Evolutionary conservation across 2,113 vertebrate genomes (phyloP), one percentile per base, ranked within the genome.

Genomic region (Malaclemys terrapin): DNA sequence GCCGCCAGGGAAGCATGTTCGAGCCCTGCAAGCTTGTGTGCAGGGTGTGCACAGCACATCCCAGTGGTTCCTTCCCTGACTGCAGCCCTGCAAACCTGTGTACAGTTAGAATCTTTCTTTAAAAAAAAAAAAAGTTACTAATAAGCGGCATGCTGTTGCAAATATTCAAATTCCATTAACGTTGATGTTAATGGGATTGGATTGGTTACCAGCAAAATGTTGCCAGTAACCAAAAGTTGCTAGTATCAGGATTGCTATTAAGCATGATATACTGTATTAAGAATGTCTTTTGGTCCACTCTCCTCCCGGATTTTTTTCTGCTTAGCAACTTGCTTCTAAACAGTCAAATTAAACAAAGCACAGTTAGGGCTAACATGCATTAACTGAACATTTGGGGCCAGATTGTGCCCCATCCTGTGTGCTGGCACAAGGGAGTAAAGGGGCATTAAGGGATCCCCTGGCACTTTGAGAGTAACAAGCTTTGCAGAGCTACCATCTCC

Each of bases 401-500:
- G 85, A 89, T 29, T 69, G 50, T 85, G 59, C 88, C 47, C 35
- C 56, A 45, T 82, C 9, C 53, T 56, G 52, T 42, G 47, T 56
- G 2, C 38, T 7, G 49, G 9, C 16, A 13, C 6, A 24, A 93
- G 5, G 57, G 13, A 82, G 92, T 16, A 69, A 82, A 94, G 62
- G 69, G 75, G 65, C 59, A 62, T 72, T 82, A n/a, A 0, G 24
- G 54, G 6, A 22, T 20, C 79, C 53, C 79, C 45, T n/a, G 11
- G 2, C 80, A 38, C 11, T 52, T 29, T 2, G 49, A 27, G 59
- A 75, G 89, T 84, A 92, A 84, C 86, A 87, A 84, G 65, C 79
- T 76, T 87, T 94, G 69, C 59, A 52, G 94, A 85, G 93, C 81
- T 84, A 25, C 16, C 92, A 42, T 91, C 86, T 84, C 57, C 49